A percentile compares a stretch with the other conserved stretches of the same genome.
Conservation (phyloP, 2,113 vertebrate species). For the Eulemur rufifrons region DNA sequence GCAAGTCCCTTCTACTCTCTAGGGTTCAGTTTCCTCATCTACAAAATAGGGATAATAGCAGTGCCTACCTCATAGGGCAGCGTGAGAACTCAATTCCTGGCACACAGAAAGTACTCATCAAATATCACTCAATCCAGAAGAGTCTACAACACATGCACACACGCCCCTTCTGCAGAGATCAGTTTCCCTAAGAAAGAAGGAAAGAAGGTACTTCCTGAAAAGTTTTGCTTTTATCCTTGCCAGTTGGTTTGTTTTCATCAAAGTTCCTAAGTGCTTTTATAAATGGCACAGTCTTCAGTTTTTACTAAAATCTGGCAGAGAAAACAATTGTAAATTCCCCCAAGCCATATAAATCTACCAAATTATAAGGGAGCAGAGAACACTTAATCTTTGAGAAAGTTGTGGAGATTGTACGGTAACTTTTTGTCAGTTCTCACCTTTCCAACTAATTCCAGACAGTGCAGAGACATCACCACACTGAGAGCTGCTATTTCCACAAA, state of each 20-base stretch:
- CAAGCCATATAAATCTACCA: neutral
- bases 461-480: neutral
- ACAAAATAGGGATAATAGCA: neutral
- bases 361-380: neutral
- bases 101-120: neutral
- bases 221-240: neutral
- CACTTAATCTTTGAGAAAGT: neutral
- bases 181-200: neutral
- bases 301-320: conserved; percentile 15
- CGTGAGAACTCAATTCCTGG: neutral
- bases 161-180: neutral
- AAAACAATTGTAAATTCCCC: conserved; percentile 27
- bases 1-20: neutral
- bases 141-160: neutral
- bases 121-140: neutral
- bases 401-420: neutral
- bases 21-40: neutral
- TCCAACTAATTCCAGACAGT: neutral
- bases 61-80: neutral
- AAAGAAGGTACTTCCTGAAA: neutral
- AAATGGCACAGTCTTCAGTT: neutral
- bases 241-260: neutral
- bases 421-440: neutral
- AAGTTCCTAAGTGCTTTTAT: conserved; percentile 22
- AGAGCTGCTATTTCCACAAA: neutral